These are phyloP conservation scores for Oreortyx pictus DNA, from an alignment of 2,797 vertebrate species.

Conservation along the genomic window DNA sequence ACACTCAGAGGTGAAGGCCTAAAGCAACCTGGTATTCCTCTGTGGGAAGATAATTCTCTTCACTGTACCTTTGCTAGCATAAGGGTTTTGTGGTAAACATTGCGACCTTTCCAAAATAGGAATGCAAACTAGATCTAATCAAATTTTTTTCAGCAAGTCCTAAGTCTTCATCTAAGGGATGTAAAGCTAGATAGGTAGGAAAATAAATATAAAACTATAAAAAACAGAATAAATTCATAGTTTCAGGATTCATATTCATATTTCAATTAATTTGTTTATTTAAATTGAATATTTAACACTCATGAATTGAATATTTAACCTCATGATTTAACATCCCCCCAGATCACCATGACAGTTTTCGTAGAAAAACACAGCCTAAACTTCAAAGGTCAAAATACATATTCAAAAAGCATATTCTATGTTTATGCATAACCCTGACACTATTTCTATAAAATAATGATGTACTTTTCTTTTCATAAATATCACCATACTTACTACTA, in stretches of 20 bases:
- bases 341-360: neutral
- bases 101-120: neutral
- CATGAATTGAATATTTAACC: neutral
- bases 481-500: neutral
- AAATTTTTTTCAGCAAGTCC: neutral
- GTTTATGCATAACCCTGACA: neutral
- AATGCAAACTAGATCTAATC: neutral
- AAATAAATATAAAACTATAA: neutral
- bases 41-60: neutral
- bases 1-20: neutral
- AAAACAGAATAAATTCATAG: neutral
- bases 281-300: neutral
- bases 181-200: neutral
- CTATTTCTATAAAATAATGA: neutral
- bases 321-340: neutral
- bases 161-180: neutral
- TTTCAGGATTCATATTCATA: neutral
- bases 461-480: neutral
- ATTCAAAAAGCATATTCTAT: neutral
- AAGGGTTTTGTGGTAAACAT: neutral
- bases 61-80: rapidly evolving
- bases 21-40: neutral
- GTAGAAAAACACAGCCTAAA: neutral
- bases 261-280: neutral
- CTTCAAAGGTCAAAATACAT: neutral